Percentiles rank a stretch among this genome's conserved stretches.
Evolutionary conservation across 1,140 invertebrate genomes (phyloP).

Genomic region (Tigriopus japonicus): DNA sequence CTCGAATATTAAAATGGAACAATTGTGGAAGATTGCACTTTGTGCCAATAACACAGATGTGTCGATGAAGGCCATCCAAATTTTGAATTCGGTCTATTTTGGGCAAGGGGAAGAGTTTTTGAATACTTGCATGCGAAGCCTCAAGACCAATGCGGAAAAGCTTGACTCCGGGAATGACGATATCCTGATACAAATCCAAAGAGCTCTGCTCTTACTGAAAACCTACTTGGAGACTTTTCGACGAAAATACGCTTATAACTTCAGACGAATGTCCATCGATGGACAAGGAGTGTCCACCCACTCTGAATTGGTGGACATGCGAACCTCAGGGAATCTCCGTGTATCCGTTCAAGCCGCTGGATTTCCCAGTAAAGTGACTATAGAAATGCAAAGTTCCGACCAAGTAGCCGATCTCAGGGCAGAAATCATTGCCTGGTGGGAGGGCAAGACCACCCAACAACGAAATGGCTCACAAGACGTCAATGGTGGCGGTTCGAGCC

Average conservation of each 20-base stretch:
- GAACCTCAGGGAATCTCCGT: conserved; percentile 37
- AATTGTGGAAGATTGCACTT: conserved; percentile 79
- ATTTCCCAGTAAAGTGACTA: conserved; percentile 43
- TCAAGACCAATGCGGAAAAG: conserved; percentile 54
- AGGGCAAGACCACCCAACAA: conserved; percentile 22
- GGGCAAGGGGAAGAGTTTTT: conserved; percentile 81
- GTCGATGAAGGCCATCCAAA: conserved; percentile 79
- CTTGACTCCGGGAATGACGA: conserved; percentile 47
- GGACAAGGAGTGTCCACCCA: conserved; percentile 47
- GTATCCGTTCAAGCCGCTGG: conserved; percentile 68
- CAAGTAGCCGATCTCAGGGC: conserved; percentile 73
- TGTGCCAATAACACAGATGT: conserved; percentile 75
- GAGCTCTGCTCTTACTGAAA: conserved; percentile 62
- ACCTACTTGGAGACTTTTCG: conserved; percentile 82
- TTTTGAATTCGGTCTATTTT: conserved; percentile 79
- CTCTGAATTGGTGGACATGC: conserved; percentile 38
- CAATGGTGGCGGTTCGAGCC: conserved; percentile 2
- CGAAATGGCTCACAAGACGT: conserved; percentile 15
- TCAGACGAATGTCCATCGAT: conserved; percentile 61
- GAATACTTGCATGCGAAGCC: conserved; percentile 59
- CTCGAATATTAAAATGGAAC: conserved; percentile 56
- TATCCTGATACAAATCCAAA: conserved; percentile 65
- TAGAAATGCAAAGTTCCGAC: conserved; percentile 56
- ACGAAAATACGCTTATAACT: conserved; percentile 64
- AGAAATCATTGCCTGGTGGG: conserved; percentile 83